Conservation (phyloP, 2,113 vertebrate genomes). For the Elaphurus davidianus region DNA sequence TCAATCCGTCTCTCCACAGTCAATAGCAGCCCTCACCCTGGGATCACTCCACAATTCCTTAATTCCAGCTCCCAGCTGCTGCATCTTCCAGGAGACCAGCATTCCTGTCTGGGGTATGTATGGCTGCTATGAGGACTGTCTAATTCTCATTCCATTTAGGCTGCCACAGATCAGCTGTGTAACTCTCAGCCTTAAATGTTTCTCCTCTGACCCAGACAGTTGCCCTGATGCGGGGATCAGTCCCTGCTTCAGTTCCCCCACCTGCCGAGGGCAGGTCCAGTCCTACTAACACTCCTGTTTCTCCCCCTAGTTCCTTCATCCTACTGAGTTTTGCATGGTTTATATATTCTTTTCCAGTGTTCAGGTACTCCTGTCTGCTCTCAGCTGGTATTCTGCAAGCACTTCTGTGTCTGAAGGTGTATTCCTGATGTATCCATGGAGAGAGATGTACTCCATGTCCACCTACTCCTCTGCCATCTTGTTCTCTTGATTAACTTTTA, state of each 20-base stretch:
- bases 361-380: not conserved
- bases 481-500: not conserved
- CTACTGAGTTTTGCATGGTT: rapidly evolving
- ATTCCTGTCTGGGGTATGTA: not conserved
- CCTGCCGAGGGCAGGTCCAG: not conserved
- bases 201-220: not conserved
- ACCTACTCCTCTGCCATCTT: not conserved
- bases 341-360: not conserved
- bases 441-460: not conserved
- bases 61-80: not conserved
- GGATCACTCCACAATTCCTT: not conserved
- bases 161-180: not conserved
- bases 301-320: not conserved
- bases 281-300: not conserved
- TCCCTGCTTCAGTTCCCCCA: not conserved
- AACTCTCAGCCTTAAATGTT: not conserved
- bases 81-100: rapidly evolving
- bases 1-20: not conserved
- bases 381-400: not conserved
- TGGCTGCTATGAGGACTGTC: rapidly evolving
- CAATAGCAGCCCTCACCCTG: not conserved
- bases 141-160: not conserved
- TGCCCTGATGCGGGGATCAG: not conserved
- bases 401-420: not conserved
- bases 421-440: not conserved